Evolutionary conservation across 2,797 vertebrate species (phyloP), one percentile per base, ranked within the genome.

Genomic region (Balearica regulorum): DNA sequence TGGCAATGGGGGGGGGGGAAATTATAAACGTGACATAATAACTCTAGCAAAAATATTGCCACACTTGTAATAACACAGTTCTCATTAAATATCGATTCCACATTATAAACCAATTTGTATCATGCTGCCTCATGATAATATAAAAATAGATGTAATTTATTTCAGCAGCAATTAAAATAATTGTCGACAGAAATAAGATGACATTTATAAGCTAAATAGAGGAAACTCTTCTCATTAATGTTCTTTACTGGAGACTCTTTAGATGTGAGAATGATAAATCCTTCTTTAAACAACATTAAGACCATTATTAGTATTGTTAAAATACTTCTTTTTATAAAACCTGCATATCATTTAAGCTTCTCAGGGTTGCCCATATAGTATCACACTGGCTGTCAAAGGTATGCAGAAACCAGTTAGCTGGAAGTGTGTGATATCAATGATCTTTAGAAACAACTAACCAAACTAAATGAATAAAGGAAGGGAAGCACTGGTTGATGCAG

Each of bases 81-180:
- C 70, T 91, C 71, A 86, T 90, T 78, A 96, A 89, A 69, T 89
- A 94, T 93, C 10, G 5, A 75, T 96, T 96, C 91, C 58, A 82
- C 35, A 57, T 97, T 92, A 77, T 84, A 91, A 92, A 83, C 6
- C 9, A 90, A 83, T 93, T 93, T 92, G 39, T 88, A 64, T 73
- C 29, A 39, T 89, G 53, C 24, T 89, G 51, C 31, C 69, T 81
- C 35, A 81, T 84, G 69, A 54, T 80, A 68, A 35, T 61, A 57
- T 53, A 78, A 93, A 94, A 90, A 69, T 26, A 84, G 29, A 85
- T 53, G 13, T 49, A 90, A 91, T 91, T 91, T 92, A 93, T 91
- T 94, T 94, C 37, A 84, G 7, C 33, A 65, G 28, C 39, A 95
- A 92, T 86, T 91, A 69, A 91, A 97, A 92, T 87, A 83, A 81